Evolutionary conservation across 2,113 vertebrate genomes (phyloP).

Genomic region (Papio anubis): DNA sequence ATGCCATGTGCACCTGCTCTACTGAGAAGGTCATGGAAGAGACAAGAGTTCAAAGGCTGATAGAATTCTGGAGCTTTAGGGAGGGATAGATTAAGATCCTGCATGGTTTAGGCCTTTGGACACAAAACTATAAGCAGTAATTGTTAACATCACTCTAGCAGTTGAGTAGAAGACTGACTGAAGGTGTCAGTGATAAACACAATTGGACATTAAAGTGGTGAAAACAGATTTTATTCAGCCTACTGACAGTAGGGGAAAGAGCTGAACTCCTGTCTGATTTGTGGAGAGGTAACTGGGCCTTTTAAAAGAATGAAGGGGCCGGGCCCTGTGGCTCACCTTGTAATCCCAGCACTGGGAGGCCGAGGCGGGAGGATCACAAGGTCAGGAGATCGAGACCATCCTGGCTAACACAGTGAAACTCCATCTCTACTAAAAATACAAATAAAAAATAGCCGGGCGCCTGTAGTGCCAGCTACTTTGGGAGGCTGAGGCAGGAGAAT

Average conservation of each 20-base stretch:
- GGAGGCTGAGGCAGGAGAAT: too few relatives aligned
- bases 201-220: not conserved
- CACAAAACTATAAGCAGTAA: not conserved
- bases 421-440: too few relatives aligned
- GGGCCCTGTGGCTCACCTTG: too few relatives aligned
- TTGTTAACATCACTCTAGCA: not conserved
- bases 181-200: not conserved
- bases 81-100: not conserved
- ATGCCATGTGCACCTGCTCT: not conserved
- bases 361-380: too few relatives aligned
- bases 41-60: not conserved
- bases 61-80: not conserved
- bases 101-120: not conserved
- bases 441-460: too few relatives aligned
- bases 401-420: too few relatives aligned
- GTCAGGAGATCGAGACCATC: too few relatives aligned
- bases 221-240: not conserved
- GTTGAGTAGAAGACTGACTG: not conserved
- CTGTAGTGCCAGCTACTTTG: too few relatives aligned
- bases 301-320: not conserved
- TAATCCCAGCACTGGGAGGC: too few relatives aligned
- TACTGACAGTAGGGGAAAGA: not conserved
- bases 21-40: not conserved
- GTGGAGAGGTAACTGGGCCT: not conserved
- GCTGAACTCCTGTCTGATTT: not conserved